Percentiles rank a stretch among this genome's conserved stretches.
Conservation (phyloP, 1,140 invertebrate genomes). For the Drosophila kepulauana region DNA sequence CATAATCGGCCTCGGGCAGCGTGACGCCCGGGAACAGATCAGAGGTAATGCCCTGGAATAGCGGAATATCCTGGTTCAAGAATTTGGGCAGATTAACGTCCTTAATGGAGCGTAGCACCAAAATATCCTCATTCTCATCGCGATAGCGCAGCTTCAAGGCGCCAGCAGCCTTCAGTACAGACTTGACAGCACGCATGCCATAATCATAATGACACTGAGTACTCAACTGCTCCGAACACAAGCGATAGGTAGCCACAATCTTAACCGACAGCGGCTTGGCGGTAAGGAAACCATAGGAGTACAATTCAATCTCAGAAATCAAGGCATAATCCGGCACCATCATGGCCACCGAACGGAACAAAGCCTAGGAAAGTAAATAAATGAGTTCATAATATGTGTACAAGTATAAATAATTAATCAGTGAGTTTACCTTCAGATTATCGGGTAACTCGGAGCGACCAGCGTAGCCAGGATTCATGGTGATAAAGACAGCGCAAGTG, state of each 20-base stretch:
- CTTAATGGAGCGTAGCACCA: conserved; percentile 94
- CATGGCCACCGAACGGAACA: conserved; percentile 98
- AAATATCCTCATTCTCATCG: conserved; percentile 92
- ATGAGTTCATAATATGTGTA: background rate
- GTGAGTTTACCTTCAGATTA: conserved; percentile 92
- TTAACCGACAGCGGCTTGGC: conserved; percentile 96
- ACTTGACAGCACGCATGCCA: conserved; percentile 95
- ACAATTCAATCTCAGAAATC: conserved; percentile 97
- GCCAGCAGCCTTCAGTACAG: conserved; percentile 95
- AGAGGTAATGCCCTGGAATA: conserved; percentile 95
- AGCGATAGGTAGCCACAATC: conserved; percentile 96
- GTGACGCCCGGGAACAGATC: conserved; percentile 95
- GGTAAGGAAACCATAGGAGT: conserved; percentile 96
- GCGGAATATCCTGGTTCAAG: conserved; percentile 93
- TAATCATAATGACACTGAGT: conserved; percentile 99
- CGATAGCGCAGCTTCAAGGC: conserved; percentile 96
- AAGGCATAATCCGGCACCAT: conserved; percentile 98
- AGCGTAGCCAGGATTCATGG: conserved; percentile 98
- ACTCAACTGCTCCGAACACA: conserved; percentile 97
- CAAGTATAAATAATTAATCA: too few relatives aligned
- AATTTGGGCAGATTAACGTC: conserved; percentile 98
- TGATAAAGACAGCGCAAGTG: conserved; percentile 97
- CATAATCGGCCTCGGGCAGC: conserved; percentile 91
- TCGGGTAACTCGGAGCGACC: conserved; percentile 96
- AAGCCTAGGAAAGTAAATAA: conserved; percentile 86